Conservation (phyloP, 2,888 invertebrate species). For the Antheraea yamamai region DNA sequence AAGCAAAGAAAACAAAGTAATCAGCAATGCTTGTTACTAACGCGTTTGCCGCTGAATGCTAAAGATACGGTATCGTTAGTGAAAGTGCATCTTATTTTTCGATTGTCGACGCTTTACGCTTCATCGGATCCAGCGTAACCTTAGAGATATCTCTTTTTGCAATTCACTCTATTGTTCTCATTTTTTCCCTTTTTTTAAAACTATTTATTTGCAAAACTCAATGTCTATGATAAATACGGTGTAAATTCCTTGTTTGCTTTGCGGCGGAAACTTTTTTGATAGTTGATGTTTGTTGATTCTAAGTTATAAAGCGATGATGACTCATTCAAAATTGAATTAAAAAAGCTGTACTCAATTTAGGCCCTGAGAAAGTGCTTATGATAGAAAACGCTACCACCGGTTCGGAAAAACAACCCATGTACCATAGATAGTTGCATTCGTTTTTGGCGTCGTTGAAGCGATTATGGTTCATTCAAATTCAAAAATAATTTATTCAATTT, state of each 20-base stretch:
- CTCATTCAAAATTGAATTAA: too few species aligned
- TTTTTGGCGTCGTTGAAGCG: too few species aligned
- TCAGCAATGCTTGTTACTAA: not conserved
- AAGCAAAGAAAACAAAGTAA: not conserved
- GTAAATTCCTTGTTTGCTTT: not conserved
- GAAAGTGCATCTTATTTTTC: constrained; percentile 24
- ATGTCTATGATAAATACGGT: not conserved
- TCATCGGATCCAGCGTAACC: not conserved
- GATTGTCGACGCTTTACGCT: constrained; percentile 8
- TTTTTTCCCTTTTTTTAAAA: not conserved
- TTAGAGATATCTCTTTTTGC: not conserved
- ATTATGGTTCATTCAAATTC: too few species aligned
- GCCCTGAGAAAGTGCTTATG: too few species aligned
- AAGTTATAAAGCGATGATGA: too few species aligned
- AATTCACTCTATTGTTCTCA: not conserved
- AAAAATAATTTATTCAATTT: too few species aligned
- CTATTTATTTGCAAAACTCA: not conserved
- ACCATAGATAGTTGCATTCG: too few species aligned
- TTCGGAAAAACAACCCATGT: too few species aligned
- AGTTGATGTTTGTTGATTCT: too few species aligned
- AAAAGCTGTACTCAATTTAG: too few species aligned
- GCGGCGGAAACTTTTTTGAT: too few species aligned
- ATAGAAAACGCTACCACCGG: too few species aligned
- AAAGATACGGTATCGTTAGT: constrained; percentile 16
- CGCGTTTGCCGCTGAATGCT: constrained; percentile 12